These are phyloP conservation scores for Mungos mungo DNA, from an alignment of 2,113 vertebrate species.

Conservation along the genomic window DNA sequence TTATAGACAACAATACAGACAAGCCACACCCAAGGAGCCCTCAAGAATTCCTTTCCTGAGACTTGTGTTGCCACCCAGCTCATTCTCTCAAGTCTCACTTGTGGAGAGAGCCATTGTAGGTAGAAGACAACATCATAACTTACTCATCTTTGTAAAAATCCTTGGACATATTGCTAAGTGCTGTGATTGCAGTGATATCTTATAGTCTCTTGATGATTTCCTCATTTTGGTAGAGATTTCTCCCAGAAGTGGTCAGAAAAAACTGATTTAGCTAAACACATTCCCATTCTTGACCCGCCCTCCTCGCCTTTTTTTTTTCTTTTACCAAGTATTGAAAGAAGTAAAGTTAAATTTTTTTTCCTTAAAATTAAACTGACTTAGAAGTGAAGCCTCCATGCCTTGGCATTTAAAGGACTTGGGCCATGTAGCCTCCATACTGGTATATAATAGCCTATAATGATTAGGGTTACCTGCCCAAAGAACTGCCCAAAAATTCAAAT, in stretches of 20 bases:
- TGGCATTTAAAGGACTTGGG: fast-evolving
- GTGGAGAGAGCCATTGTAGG: not conserved
- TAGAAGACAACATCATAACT: not conserved
- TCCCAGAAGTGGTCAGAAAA: not conserved
- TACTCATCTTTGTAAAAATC: not conserved
- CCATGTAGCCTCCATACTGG: not conserved
- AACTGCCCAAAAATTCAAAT: not conserved
- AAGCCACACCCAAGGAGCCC: not conserved
- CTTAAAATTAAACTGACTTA: not conserved
- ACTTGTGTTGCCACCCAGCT: not conserved
- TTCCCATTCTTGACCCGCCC: not conserved
- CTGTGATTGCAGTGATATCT: not conserved
- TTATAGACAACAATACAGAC: not conserved
- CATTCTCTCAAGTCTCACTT: not conserved
- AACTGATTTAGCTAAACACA: not conserved
- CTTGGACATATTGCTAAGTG: not conserved
- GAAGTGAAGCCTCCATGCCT: not conserved
- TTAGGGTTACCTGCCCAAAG: not conserved
- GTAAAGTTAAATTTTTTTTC: not conserved
- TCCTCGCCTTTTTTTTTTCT: not conserved
- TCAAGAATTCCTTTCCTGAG: not conserved
- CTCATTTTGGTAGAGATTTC: not conserved
- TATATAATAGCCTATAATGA: not conserved
- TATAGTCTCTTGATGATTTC: not conserved
- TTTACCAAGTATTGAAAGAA: not conserved